Evolutionary conservation across 2,888 invertebrate species (phyloP), one percentile per base, ranked within the genome.

Genomic region (Zonitis immaculata): DNA sequence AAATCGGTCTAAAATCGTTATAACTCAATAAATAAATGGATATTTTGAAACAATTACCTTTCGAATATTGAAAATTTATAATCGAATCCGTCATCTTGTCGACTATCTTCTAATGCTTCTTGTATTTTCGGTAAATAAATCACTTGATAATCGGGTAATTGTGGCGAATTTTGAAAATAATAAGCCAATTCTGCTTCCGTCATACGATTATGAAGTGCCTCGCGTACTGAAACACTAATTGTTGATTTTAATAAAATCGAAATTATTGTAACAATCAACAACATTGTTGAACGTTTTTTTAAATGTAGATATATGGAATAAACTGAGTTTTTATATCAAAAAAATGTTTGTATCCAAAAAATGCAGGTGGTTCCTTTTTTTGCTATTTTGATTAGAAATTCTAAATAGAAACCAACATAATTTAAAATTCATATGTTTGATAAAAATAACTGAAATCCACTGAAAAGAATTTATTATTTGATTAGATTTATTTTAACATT

Each of bases 21-120:
- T 44, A 42, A 46, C 32, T 20, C 42, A 25, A 35, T 30, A 1
- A 11, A 18, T 7, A 6, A n/a, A 6, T 9, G 1, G 12, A 58
- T 61, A n/a, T n/a, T n/a, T n/a, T n/a, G n/a, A n/a, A n/a, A n/a
- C n/a, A n/a, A 8, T 67, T 73, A 84, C 83, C 81, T 77, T 72
- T 83, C 81, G 68, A 85, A 84, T 11, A 82, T 84, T 49, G 78
- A 77, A 70, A 85, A 84, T 63, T 74, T 79, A 67, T 83, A 83
- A 11, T 78, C 75, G 52, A 81, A 70, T 26, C 81, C 80, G 7
- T 80, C 73, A 45, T 77, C 77, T 12, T 55, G 54, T 51, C 73
- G 73, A 20, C 66, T 61, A 1, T 72, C 69, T 71, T 69, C 68
- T 45, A 61, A 53, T 28, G 68, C 67, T 62, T 70, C 70, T n/a